These are phyloP conservation scores for Tetropium fuscum DNA, from an alignment of 2,888 invertebrate genomes.

Conservation along the genomic window DNA sequence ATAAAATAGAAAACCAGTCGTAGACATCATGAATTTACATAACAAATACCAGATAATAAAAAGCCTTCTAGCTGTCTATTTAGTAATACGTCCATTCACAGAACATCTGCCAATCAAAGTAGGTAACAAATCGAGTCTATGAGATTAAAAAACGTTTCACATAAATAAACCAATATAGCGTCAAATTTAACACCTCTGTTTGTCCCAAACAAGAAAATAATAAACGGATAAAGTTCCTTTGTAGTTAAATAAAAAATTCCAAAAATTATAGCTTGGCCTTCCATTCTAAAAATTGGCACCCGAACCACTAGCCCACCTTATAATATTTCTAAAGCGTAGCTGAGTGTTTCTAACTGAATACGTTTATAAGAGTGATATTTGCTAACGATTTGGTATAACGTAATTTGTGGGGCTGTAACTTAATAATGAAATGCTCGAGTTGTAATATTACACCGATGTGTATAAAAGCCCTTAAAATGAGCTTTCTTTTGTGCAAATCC, in stretches of 20 bases:
- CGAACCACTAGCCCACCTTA: not conserved
- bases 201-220: conserved; percentile 56
- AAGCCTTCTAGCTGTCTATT: not conserved
- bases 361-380: conserved; percentile 21
- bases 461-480: conserved; percentile 64
- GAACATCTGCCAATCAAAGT: conserved; percentile 11
- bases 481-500: conserved; percentile 58
- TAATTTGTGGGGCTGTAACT: conserved; percentile 52
- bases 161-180: conserved; percentile 36
- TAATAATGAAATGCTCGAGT: conserved; percentile 56
- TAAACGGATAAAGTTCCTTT: conserved; percentile 50
- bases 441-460: conserved; percentile 60
- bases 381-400: conserved; percentile 15
- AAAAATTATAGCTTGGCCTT: conserved; percentile 30
- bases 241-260: conserved; percentile 47
- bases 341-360: conserved; percentile 16
- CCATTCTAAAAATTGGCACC: conserved; percentile 20
- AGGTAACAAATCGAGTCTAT: not conserved
- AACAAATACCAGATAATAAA: not conserved
- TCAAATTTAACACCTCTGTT: conserved; percentile 60
- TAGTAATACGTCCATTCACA: not conserved
- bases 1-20: too few relatives aligned
- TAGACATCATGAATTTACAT: too few relatives aligned
- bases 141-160: conserved; percentile 1
- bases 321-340: not conserved